These are phyloP conservation scores for Syrista parreyssii DNA, from an alignment of 2,888 invertebrate genomes.

Conservation along the genomic window DNA sequence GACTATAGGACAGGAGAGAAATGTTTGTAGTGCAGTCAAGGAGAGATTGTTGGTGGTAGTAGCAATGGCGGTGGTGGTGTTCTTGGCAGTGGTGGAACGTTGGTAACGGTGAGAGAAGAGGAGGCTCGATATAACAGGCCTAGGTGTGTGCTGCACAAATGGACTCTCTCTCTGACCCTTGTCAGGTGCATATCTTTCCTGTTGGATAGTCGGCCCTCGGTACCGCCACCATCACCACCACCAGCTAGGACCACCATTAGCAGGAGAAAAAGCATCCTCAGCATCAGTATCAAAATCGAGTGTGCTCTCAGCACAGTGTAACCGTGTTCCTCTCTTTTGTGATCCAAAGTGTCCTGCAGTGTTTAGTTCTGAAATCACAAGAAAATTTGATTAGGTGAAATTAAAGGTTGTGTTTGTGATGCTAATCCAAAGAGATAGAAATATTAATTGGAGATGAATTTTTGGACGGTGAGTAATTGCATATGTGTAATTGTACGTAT, in stretches of 20 bases:
- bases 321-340: neutral
- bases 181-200: constrained; percentile 54
- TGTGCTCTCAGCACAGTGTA: neutral
- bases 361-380: neutral
- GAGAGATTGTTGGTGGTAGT: constrained; percentile 32
- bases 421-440: neutral
- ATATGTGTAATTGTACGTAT: neutral
- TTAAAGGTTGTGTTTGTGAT: neutral
- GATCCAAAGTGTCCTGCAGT: neutral
- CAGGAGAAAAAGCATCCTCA: constrained; percentile 31
- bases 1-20: neutral
- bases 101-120: constrained; percentile 37
- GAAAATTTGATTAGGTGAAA: neutral
- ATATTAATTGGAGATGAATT: neutral
- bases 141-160: constrained; percentile 46
- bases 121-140: constrained; percentile 57
- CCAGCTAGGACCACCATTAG: neutral
- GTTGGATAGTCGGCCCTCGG: neutral
- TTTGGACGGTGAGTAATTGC: neutral
- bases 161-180: constrained; percentile 62
- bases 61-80: constrained; percentile 11
- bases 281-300: constrained; percentile 47
- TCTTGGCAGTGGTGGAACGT: constrained; percentile 26
- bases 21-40: neutral
- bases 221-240: neutral